These are phyloP conservation scores for Dufourea novaeangliae DNA, from an alignment of 1,140 invertebrate species.

Conservation along the genomic window DNA sequence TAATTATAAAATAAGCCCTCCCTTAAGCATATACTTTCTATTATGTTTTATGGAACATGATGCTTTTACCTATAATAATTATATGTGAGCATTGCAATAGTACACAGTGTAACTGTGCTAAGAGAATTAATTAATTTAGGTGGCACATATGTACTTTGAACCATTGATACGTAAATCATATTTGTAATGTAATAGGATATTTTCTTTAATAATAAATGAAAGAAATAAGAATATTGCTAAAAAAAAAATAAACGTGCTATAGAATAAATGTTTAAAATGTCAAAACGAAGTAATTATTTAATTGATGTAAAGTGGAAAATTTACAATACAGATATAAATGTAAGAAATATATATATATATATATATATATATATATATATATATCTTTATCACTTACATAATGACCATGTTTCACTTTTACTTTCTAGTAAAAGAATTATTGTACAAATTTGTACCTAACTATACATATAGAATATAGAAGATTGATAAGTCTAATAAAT, in stretches of 20 bases:
- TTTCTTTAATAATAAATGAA: not conserved
- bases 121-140: no score
- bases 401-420: not conserved
- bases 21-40: not conserved
- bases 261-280: not conserved
- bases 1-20: constrained; percentile 12
- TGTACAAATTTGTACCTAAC: not conserved
- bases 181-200: not conserved
- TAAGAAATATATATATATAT: no score
- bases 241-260: no score
- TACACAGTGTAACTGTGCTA: no score
- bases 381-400: not conserved
- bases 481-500: not conserved
- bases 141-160: not conserved
- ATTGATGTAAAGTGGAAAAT: not conserved
- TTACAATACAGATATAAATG: not conserved
- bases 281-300: not conserved
- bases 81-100: no score
- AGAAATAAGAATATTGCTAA: not conserved
- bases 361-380: not conserved
- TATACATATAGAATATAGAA: no score
- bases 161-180: not conserved
- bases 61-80: not conserved
- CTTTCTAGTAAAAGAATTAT: constrained; percentile 1
- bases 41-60: not conserved